These are phyloP conservation scores for Maniola hyperantus DNA, from an alignment of 2,888 invertebrate species.

Conservation along the genomic window DNA sequence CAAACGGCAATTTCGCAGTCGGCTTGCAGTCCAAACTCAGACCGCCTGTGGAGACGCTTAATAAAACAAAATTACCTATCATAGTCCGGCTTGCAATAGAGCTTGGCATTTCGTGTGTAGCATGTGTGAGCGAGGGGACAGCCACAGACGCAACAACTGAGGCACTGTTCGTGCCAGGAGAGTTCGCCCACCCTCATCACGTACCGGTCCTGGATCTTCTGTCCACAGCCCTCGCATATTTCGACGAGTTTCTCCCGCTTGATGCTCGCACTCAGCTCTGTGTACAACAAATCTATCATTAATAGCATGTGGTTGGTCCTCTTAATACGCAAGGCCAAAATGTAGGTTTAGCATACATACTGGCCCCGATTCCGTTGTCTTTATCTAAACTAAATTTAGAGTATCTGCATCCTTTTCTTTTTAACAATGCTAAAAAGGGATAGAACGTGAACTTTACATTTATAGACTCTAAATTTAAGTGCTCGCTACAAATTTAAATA, in stretches of 20 bases:
- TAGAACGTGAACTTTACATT: too few relatives aligned
- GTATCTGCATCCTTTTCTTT: too few relatives aligned
- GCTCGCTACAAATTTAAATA: too few relatives aligned
- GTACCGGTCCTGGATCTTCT: conserved; percentile 97
- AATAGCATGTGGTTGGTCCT: conserved; percentile 56
- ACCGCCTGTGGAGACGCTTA: neutral
- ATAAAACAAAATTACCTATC: conserved; percentile 87
- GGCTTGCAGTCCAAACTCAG: too few relatives aligned
- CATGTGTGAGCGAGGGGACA: conserved; percentile 95
- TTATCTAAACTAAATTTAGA: too few relatives aligned
- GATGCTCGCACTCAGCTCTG: conserved; percentile 83
- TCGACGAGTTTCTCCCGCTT: conserved; percentile 92
- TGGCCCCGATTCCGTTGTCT: too few relatives aligned
- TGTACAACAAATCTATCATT: conserved; percentile 50
- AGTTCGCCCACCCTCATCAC: conserved; percentile 96
- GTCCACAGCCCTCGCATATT: conserved; percentile 97
- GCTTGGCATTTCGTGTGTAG: conserved; percentile 95
- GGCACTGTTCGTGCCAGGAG: conserved; percentile 98
- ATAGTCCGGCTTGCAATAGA: conserved; percentile 98
- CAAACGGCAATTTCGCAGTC: too few relatives aligned
- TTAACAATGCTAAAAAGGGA: too few relatives aligned
- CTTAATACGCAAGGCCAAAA: neutral
- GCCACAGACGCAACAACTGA: conserved; percentile 97
- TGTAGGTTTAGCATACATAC: too few relatives aligned
- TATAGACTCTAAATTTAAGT: too few relatives aligned